phyloP scores from a whole-genome alignment of 2,113 vertebrate genomes.

The Solenodon paradoxus region DNA sequence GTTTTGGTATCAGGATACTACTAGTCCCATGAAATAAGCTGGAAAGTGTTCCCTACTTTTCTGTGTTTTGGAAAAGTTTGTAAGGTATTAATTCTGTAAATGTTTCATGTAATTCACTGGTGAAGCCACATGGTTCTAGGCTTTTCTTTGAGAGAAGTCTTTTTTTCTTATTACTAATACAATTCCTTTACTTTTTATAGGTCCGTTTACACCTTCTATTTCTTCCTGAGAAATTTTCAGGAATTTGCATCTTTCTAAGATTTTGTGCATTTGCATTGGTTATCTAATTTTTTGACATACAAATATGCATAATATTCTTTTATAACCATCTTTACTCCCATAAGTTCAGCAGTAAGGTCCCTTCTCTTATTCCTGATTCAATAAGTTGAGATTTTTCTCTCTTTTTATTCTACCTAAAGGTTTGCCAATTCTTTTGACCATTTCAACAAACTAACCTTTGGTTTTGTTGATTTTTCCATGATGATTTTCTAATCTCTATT shows the following conservation, averaged over 20 bases:
- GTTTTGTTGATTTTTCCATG: background rate
- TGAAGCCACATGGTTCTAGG: too few relatives aligned
- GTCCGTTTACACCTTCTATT: background rate
- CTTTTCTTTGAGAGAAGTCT: too few relatives aligned
- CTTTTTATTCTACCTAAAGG: background rate
- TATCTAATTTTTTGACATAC: background rate
- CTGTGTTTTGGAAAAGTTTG: background rate
- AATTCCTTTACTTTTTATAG: background rate
- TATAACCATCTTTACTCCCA: background rate
- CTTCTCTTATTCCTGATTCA: background rate
- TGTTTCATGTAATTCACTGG: background rate
- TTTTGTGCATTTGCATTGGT: background rate
- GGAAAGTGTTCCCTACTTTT: background rate
- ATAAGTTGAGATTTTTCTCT: background rate
- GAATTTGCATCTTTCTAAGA: background rate
- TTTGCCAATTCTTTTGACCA: background rate
- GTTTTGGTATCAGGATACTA: background rate
- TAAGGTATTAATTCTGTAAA: background rate
- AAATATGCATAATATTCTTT: background rate
- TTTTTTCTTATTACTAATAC: background rate
- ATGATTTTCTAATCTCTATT: background rate
- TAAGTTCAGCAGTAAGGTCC: background rate
- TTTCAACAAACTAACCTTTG: background rate
- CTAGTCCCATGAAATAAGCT: background rate
- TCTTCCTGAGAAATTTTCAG: background rate